Conservation (phyloP, 2,797 vertebrate genomes). For the Smutsia temminckii region DNA sequence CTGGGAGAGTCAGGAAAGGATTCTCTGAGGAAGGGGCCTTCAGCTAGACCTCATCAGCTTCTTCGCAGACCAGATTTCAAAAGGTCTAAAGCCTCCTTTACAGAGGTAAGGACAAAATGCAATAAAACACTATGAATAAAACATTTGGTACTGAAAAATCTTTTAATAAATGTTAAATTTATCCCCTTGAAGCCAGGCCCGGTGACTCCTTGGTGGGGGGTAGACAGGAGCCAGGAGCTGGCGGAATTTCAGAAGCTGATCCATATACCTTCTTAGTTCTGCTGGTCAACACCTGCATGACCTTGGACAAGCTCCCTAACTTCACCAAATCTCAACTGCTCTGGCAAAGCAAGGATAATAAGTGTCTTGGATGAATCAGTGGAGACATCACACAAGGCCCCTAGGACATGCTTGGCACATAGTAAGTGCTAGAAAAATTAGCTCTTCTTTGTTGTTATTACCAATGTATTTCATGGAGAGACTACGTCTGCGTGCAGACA, state of each 20-base stretch:
- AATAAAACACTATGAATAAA: not conserved
- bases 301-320: not conserved
- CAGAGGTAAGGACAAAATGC: not conserved
- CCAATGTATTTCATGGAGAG: not conserved
- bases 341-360: not conserved
- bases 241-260: not conserved
- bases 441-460: not conserved
- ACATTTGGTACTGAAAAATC: not conserved
- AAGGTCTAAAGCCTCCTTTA: not conserved
- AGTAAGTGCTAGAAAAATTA: not conserved
- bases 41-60: not conserved
- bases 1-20: not conserved
- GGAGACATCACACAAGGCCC: not conserved
- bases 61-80: not conserved
- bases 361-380: not conserved
- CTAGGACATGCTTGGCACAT: not conserved
- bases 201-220: not conserved
- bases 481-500: rapidly evolving
- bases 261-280: not conserved
- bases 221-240: not conserved
- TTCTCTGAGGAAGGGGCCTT: not conserved
- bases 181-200: not conserved
- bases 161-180: not conserved
- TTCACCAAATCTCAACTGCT: not conserved
- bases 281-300: not conserved